These are phyloP conservation scores for Ophraella communa DNA, from an alignment of 2,888 invertebrate species.

Conservation along the genomic window DNA sequence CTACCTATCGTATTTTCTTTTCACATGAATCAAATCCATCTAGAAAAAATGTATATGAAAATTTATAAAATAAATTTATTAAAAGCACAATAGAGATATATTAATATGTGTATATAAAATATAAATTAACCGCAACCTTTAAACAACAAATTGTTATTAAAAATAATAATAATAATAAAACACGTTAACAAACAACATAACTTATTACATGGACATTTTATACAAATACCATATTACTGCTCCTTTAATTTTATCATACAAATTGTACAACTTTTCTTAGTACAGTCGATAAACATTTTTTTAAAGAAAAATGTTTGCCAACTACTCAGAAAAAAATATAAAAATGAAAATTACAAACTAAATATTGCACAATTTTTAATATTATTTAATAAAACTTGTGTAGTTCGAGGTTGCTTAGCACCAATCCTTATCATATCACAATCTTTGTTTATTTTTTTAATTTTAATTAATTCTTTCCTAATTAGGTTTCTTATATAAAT, in stretches of 20 bases:
- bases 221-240: slow-evolving; percentile 39
- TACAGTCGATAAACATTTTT: too few relatives aligned
- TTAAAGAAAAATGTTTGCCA: not conserved
- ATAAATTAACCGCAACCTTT: slow-evolving; percentile 50
- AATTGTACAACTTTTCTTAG: slow-evolving; percentile 41
- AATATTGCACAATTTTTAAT: slow-evolving; percentile 57
- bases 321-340: slow-evolving; percentile 20
- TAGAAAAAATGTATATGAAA: slow-evolving; percentile 44
- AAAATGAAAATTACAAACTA: slow-evolving; percentile 50
- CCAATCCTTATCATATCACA: slow-evolving; percentile 62
- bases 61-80: slow-evolving; percentile 44
- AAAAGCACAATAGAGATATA: slow-evolving; percentile 45
- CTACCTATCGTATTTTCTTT: slow-evolving; percentile 30
- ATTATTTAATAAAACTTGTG: slow-evolving; percentile 41
- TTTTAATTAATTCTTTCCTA: slow-evolving; percentile 36
- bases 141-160: slow-evolving; percentile 40
- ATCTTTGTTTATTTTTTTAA: slow-evolving; percentile 52
- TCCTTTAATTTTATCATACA: slow-evolving; percentile 32
- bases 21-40: slow-evolving; percentile 41
- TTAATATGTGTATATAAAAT: slow-evolving; percentile 46
- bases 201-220: slow-evolving; percentile 40
- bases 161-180: slow-evolving; percentile 36
- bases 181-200: slow-evolving; percentile 43
- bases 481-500: slow-evolving; percentile 37
- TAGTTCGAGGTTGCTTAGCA: slow-evolving; percentile 57